These are phyloP conservation scores for Ormia ochracea DNA, from an alignment of 2,888 invertebrate genomes.

Conservation along the genomic window DNA sequence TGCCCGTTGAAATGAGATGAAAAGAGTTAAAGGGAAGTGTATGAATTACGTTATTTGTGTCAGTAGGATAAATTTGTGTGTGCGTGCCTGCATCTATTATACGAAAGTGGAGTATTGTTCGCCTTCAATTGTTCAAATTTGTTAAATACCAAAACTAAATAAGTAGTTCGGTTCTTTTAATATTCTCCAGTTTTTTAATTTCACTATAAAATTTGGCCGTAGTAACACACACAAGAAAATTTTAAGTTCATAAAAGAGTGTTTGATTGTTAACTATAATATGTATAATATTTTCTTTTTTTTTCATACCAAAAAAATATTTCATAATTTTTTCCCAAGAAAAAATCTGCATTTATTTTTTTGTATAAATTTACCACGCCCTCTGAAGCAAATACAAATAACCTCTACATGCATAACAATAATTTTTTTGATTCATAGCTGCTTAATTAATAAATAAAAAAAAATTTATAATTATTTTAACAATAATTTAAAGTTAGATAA, in stretches of 20 bases:
- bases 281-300: not conserved
- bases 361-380: conserved; percentile 9
- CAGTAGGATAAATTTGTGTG: conserved; percentile 57
- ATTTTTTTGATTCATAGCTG: not conserved
- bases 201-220: not conserved
- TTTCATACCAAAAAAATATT: not conserved
- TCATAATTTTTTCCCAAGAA: not conserved
- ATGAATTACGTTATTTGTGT: conserved; percentile 54
- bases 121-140: conserved; percentile 18
- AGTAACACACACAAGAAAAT: not conserved
- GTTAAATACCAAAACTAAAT: conserved; percentile 1
- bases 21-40: conserved; percentile 25
- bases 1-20: not conserved
- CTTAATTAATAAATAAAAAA: not conserved
- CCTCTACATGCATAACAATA: not conserved
- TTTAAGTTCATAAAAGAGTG: not conserved
- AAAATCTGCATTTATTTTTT: not conserved
- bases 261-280: not conserved
- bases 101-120: conserved; percentile 40
- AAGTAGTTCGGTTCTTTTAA: not conserved
- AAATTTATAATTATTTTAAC: not conserved
- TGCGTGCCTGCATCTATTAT: conserved; percentile 18
- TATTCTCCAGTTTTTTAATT: not conserved
- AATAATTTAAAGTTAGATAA: not conserved
- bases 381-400: not conserved